phyloP scores from a whole-genome alignment of 2,113 vertebrate species.

The Fukomys damarensis region DNA sequence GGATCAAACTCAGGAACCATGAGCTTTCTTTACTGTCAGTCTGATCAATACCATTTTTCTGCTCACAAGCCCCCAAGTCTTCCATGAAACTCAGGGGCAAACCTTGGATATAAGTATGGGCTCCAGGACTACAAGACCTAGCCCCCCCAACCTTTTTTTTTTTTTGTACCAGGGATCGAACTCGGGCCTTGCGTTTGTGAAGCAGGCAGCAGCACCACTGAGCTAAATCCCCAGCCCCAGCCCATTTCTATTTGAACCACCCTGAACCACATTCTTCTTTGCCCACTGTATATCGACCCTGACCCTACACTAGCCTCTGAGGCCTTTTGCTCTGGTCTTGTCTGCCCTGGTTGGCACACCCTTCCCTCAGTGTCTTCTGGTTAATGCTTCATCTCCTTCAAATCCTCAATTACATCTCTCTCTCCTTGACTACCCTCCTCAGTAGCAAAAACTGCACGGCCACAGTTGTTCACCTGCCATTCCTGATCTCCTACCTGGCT shows the following conservation, averaged over 20 bases:
- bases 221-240: too few relatives aligned
- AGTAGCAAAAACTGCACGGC: not conserved
- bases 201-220: too few relatives aligned
- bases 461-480: not conserved
- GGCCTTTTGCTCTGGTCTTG: not conserved
- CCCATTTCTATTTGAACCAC: not conserved
- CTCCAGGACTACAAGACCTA: not conserved
- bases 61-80: not conserved
- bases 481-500: not conserved
- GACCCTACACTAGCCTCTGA: not conserved
- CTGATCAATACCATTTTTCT: not conserved
- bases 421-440: not conserved
- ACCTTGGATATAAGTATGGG: not conserved
- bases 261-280: not conserved
- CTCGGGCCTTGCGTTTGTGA: too few relatives aligned
- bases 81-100: not conserved
- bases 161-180: too few relatives aligned
- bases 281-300: rapidly evolving
- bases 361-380: not conserved
- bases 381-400: not conserved
- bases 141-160: too few relatives aligned
- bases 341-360: rapidly evolving
- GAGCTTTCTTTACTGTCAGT: not conserved
- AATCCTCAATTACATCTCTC: not conserved
- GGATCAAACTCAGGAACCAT: too few relatives aligned